A percentile compares a stretch with the other conserved stretches of the same genome.
Evolutionary conservation across 2,888 invertebrate species (phyloP).

Genomic region (Ariolimax columbianus): DNA sequence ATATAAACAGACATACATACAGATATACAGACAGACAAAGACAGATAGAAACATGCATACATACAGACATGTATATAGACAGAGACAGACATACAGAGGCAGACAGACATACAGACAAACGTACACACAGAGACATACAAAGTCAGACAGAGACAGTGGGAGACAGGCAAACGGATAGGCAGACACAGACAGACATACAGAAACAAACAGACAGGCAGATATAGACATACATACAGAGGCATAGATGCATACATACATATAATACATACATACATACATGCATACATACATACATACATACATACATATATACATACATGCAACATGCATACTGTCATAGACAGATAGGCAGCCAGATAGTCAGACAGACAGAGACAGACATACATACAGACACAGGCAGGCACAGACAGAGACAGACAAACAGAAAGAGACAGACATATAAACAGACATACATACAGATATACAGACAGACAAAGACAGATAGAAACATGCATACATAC

Average conservation of each 20-base stretch:
- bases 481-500: constrained; percentile 20
- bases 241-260: background rate
- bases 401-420: background rate
- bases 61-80: too few relatives aligned
- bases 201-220: background rate
- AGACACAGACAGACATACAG: background rate
- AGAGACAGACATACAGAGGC: too few relatives aligned
- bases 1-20: too few relatives aligned
- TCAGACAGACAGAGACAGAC: background rate
- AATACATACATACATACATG: background rate
- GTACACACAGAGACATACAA: too few relatives aligned
- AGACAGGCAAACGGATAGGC: background rate
- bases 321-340: too few relatives aligned
- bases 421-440: background rate
- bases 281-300: background rate
- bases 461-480: background rate
- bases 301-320: too few relatives aligned
- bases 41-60: too few relatives aligned
- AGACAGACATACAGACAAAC: too few relatives aligned
- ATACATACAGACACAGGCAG: background rate
- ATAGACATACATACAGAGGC: constrained; percentile 13
- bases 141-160: background rate
- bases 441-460: background rate
- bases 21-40: too few relatives aligned
- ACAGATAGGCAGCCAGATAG: background rate